Evolutionary conservation across 2,888 invertebrate species (phyloP), one percentile per base, ranked within the genome.

Genomic region (Pristionchus fissidentatus): DNA sequence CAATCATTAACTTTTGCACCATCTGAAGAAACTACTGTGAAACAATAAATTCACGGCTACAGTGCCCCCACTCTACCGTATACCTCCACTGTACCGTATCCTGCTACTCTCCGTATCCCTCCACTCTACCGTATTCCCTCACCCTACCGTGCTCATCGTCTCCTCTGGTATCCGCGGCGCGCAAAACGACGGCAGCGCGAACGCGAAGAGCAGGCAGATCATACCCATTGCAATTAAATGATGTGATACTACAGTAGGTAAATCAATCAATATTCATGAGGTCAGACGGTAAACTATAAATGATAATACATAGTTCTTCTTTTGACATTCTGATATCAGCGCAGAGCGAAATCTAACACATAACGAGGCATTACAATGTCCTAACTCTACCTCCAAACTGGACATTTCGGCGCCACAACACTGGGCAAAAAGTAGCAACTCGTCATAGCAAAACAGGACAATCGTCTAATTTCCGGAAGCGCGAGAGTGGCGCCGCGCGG

Each of bases 81-180:
- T 7, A 10, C 46, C 7, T 46, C 15, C 46, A 7, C 15, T 46
- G 8, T 19, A 5, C 52, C 10, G 10, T 52, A 52, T 8, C 10
- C n/a, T n/a, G n/a, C n/a, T 15, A 52, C 3, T 15, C 52, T 8
- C 52, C 52, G 15, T n/a, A 55, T 55, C 15, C 55, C 55, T n/a
- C n/a, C 55, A 1, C 26, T 2, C 55, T 26, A 55, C 55, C 1
- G 2, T 4, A 55, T 5, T 57, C n/a, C 57, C 57, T n/a, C 29
- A 66, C 8, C 78, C 22, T 49, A 79, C 79, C 79, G 79, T 79
- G 57, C 32, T 57, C 79, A 79, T 79, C 7, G 22, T 38, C 38
- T 52, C 79, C 41, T 79, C 79, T n/a, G 79, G 79, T 4, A 79
- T 52, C 29, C 26, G n/a, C 8, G 22, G 52, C n/a, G 38, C 79